Base-by-base conservation (phyloP, 2,888 invertebrate genomes). In the Chironomus tentans region DNA sequence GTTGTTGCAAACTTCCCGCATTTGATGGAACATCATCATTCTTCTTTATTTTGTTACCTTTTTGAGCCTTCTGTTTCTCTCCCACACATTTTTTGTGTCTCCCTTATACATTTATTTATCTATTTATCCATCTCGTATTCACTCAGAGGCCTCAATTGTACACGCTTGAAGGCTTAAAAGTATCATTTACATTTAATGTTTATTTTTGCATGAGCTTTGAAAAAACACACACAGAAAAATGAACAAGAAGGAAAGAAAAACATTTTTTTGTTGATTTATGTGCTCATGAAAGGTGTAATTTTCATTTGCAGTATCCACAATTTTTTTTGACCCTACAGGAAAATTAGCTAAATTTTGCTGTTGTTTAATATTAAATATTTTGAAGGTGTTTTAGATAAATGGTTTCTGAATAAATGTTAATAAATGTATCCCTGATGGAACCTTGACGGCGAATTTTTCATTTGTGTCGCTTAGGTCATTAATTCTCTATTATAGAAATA, bases 171-270 rank as follows among this genome's bases (percentile, higher is more conserved):
- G 69, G 69, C 47, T 69, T 38, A 10, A 56, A 24, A 24, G 48
- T 50, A 70, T 70, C 70, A 70, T 70, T 70, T 70, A 61, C 62
- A 72, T 72, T 72, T 72, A 72, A 72, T 62, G 61, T 72, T 72
- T 62, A 62, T 62, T 62, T 72, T 72, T 61, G 72, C 62, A 56
- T 56, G 56, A 18, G 56, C n/a, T 56, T 38, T 50, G 50, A 70
- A 70, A 62, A 72, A 24, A n/a, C n/a, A n/a, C n/a, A n/a, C n/a
- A n/a, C n/a, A 2, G 21, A 18, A 50, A 56, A 15, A 69, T 3
- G 10, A 69, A 69, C 22, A 4, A 5, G 28, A 28, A 28, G 28
- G 15, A 5, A 38, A 46, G n/a, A 12, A 56, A 56, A 38, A 38
- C 38, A 38, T 38, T 38, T 28, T 38, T 7, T 7, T 70, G 50